phyloP scores from a whole-genome alignment of 2,797 vertebrate genomes.

The Pampus argenteus region DNA sequence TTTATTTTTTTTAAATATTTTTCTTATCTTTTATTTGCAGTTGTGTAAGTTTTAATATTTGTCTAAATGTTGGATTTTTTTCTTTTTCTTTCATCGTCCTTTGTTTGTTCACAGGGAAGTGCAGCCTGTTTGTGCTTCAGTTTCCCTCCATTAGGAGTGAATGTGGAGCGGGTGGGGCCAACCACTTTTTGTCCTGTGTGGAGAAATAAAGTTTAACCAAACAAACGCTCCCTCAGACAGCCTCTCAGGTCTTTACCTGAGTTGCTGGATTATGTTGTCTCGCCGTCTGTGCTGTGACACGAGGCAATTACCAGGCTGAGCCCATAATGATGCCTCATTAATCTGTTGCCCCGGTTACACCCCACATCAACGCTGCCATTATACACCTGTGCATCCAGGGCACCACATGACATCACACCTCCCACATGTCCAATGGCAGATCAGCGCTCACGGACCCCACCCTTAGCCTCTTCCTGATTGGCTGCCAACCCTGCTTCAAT shows the following conservation, averaged over 20 bases:
- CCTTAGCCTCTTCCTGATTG: slow-evolving; percentile 30
- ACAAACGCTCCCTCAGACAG: slow-evolving; percentile 1
- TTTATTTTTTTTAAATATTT: no score
- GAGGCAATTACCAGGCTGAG: slow-evolving; percentile 44
- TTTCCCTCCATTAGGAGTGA: no score
- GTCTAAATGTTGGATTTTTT: no score
- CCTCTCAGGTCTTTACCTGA: slow-evolving; percentile 15
- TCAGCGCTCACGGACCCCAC: background rate
- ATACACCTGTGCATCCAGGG: slow-evolving; percentile 37
- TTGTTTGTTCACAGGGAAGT: no score
- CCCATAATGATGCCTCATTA: slow-evolving; percentile 51
- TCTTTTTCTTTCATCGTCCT: no score
- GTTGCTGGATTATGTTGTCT: slow-evolving; percentile 51
- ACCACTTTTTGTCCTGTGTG: no score
- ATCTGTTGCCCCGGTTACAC: slow-evolving; percentile 40
- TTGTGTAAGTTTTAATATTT: no score
- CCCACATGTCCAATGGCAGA: slow-evolving; percentile 31
- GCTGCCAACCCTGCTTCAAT: slow-evolving; percentile 37
- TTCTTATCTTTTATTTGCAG: no score
- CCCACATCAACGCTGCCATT: slow-evolving; percentile 4
- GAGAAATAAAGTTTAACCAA: no score
- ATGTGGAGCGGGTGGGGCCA: background rate
- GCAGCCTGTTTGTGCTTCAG: no score
- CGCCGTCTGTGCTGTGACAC: slow-evolving; percentile 50
- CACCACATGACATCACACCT: slow-evolving; percentile 37